Evolutionary conservation across 2,113 vertebrate genomes (phyloP), one percentile per base, ranked within the genome.

Genomic region (Sebastes fasciatus): DNA sequence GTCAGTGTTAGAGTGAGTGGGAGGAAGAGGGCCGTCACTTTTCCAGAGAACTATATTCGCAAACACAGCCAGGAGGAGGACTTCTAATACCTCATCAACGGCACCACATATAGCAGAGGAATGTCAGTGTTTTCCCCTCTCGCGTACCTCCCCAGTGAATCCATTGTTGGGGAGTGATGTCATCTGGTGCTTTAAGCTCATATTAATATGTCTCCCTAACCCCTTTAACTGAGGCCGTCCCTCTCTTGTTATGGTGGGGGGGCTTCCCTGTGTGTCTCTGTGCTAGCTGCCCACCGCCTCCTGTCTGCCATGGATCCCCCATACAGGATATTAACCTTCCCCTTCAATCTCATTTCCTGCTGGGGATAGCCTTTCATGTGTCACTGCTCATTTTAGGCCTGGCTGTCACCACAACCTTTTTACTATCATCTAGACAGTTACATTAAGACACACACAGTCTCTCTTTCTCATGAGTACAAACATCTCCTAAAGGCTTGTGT

Each of bases 321-420:
- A 77, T 79, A 87, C 88, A 94, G 92, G 93, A 94, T 95, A 94
- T 95, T 92, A 91, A 93, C 92, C 92, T 89, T 93, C 91, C 80
- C 82, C 65, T 77, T 55, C 76, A 78, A 79, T 94, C 91, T 95
- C 79, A 95, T 94, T 94, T 93, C 94, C 93, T 92, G 85, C 91
- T 85, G 81, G 79, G 92, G 77, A 85, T 85, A 90, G 71, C 74
- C 91, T 95, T 95, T 95, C 86, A 92, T 86, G 88, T 92, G 91
- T 94, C 91, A 85, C 77, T 79, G 82, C 89, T 84, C 81, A 85
- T 89, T 90, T 86, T 84, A 74, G 80, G 54, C 82, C 52, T 42
- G 45, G 68, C 82, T 92, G 91, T 94, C 92, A 91, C 82, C 86
- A 75, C 84, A 81, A 91, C 83, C 90, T 92, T 94, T 91, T 87